Base-by-base conservation (phyloP, 2,888 invertebrate genomes). In the Leistus spinibarbis region DNA sequence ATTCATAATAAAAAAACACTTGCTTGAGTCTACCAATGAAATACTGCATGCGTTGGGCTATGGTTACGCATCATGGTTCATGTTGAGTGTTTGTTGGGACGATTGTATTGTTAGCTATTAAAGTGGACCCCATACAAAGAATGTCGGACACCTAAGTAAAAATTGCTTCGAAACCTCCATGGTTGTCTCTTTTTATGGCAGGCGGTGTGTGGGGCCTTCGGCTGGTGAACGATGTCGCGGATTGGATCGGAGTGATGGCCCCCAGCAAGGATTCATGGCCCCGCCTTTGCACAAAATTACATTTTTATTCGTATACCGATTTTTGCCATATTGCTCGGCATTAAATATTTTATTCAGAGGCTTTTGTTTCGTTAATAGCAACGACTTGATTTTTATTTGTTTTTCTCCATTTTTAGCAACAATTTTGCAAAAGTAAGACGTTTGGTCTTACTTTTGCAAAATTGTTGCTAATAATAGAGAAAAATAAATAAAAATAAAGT, bases 121-220 rank as follows among this genome's bases (percentile, higher is more conserved):
- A 84, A 84, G 83, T 82, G 84, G 85, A 85, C 85, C 85, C 85
- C 85, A 85, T 85, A 84, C 84, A 84, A 84, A 85, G 85, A 82
- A 79, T 79, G 13, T 57, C 20, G 70, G 54, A 17, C 23, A 54
- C 23, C 23, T 57, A 9, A 40, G 3, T 40, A 54, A 24, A 24
- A 16, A 16, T 16, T 16, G 19, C 20, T 16, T 27, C 5, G 16
- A 4, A 24, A 78, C 69, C 70, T 77, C 76, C 73, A 40, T 40
- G 40, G 10, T 40, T 40, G 66, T 78, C 79, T 77, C 73, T 78
- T 77, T 78, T 78, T 69, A 57, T 75, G 70, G 64, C 71, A 76
- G 69, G 76, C 66, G 65, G 69, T 22, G 23, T 19, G 56, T 54
- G 53, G 62, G 67, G 54, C 66, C 65, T 78, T 77, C 77, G 77